phyloP scores from a whole-genome alignment of 2,888 invertebrate species.

The Lomographa bimaculata region DNA sequence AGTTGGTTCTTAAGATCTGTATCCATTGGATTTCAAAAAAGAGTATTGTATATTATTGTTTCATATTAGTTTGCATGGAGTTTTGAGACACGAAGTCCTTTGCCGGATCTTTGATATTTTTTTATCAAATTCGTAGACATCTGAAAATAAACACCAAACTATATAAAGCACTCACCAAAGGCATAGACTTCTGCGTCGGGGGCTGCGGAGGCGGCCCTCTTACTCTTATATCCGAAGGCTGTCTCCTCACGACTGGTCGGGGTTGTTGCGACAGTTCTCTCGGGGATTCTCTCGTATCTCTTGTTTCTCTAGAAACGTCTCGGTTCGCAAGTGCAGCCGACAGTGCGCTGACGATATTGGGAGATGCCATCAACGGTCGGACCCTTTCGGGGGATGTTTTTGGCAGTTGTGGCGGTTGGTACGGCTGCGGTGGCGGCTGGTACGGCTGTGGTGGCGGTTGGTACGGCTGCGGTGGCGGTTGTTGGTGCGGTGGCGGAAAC shows the following conservation, averaged over 20 bases:
- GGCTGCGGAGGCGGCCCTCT: slow-evolving; percentile 93
- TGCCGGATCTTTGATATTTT: too few species aligned
- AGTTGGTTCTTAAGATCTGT: too few species aligned
- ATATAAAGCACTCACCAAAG: slow-evolving; percentile 74
- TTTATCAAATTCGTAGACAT: too few species aligned
- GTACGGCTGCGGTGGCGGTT: slow-evolving; percentile 58
- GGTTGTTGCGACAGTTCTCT: slow-evolving; percentile 59
- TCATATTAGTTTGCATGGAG: too few species aligned
- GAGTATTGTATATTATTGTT: too few species aligned
- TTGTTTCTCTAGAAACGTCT: slow-evolving; percentile 30
- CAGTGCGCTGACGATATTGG: slow-evolving; percentile 60
- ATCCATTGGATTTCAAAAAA: too few species aligned
- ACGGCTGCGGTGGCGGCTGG: slow-evolving; percentile 61
- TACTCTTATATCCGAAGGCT: slow-evolving; percentile 66
- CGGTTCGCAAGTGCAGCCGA: slow-evolving; percentile 63
- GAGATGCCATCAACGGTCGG: slow-evolving; percentile 46
- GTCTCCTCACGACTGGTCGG: slow-evolving; percentile 47
- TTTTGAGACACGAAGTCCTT: too few species aligned
- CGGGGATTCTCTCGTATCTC: slow-evolving; percentile 41
- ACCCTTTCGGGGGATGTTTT: slow-evolving; percentile 63
- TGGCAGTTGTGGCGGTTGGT: slow-evolving; percentile 49
- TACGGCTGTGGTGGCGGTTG: slow-evolving; percentile 63
- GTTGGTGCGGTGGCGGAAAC: slow-evolving; percentile 58
- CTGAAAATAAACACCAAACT: too few species aligned
- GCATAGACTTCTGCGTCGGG: slow-evolving; percentile 88